Conservation (phyloP, 2,888 invertebrate genomes). For the Ctena decussata region DNA sequence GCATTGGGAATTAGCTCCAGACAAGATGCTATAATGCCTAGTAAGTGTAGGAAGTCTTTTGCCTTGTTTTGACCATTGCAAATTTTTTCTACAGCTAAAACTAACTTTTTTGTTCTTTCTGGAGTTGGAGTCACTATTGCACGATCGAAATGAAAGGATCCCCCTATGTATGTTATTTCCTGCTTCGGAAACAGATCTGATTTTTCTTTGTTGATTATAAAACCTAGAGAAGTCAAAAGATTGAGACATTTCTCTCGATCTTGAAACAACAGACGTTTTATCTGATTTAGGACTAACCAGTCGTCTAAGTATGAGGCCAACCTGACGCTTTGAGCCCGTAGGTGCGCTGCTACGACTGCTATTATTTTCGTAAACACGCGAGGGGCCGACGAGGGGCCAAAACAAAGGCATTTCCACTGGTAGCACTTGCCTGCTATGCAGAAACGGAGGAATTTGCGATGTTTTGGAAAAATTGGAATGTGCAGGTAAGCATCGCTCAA, state of each 20-base stretch:
- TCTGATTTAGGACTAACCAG: conserved; percentile 20
- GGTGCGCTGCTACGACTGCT: conserved; percentile 38
- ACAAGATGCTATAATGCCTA: conserved; percentile 37
- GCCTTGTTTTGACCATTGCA: background rate
- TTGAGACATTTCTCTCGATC: conserved; percentile 18
- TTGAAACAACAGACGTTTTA: background rate
- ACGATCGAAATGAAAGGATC: background rate
- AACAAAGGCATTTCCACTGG: background rate
- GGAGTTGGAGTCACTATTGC: conserved; percentile 14
- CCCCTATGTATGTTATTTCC: conserved; percentile 35
- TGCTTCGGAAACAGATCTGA: conserved; percentile 10
- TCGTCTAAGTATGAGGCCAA: conserved; percentile 29
- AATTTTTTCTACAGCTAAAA: background rate
- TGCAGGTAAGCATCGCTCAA: too few relatives aligned
- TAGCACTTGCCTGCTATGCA: conserved; percentile 8
- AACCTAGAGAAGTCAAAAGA: conserved; percentile 25
- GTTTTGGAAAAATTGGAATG: too few relatives aligned
- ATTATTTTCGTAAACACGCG: conserved; percentile 27
- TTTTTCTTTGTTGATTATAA: conserved; percentile 21
- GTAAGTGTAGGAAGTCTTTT: conserved; percentile 26
- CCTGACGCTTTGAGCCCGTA: conserved; percentile 19
- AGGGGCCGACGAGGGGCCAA: conserved; percentile 15
- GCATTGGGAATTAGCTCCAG: conserved; percentile 43
- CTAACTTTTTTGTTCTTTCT: conserved; percentile 9
- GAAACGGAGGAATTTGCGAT: too few relatives aligned